A percentile compares a stretch with the other conserved stretches of the same genome.
Conservation (phyloP, 2,113 vertebrate genomes). For the Uropsilus gracilis region DNA sequence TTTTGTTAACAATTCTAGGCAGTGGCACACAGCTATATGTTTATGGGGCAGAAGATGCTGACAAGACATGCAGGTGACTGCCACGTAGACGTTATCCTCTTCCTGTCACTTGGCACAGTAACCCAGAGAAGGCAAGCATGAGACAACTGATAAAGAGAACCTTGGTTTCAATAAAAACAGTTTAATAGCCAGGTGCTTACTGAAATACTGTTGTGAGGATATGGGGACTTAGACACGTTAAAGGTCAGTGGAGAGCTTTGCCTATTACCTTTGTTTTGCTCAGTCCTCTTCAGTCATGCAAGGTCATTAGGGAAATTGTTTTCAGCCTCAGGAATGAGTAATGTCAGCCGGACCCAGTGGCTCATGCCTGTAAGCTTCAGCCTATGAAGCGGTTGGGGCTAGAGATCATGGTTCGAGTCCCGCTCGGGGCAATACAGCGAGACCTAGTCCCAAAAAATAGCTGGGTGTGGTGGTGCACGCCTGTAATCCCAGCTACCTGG, state of each 20-base stretch:
- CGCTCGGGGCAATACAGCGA: no score
- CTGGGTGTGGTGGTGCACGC: no score
- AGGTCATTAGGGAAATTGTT: not conserved
- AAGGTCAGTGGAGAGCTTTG: not conserved
- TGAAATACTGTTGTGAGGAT: not conserved
- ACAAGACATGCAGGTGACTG: not conserved
- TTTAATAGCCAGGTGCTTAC: not conserved
- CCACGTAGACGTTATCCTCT: not conserved
- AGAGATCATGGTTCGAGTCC: no score
- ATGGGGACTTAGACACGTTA: no score
- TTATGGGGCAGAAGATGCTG: not conserved
- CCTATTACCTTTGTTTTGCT: not conserved
- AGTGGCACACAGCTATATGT: not conserved
- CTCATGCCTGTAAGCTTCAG: no score
- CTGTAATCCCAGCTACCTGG: no score
- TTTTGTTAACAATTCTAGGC: conserved; percentile 8
- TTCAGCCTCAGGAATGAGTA: not conserved
- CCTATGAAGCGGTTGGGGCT: no score
- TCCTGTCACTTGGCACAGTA: not conserved
- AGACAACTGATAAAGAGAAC: not conserved
- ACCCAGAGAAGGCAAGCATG: conserved; percentile 7
- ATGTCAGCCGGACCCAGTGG: no score
- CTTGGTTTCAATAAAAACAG: not conserved
- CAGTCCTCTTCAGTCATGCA: not conserved
- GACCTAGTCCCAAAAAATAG: no score